Conservation (phyloP, 2,888 invertebrate species). For the Xestoiulus laeticollis region DNA sequence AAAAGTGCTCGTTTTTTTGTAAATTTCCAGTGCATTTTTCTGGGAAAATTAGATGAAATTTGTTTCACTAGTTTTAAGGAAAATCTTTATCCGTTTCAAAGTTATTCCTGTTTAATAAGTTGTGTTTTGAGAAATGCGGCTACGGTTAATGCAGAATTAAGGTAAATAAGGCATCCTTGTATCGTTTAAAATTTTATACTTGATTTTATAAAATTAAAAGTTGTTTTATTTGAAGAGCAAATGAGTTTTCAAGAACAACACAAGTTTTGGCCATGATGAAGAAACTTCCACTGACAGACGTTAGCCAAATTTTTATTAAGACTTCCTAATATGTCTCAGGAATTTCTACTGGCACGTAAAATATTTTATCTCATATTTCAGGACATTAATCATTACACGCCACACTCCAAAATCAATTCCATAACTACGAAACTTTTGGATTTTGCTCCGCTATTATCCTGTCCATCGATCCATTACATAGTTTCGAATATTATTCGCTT, state of each 20-base stretch:
- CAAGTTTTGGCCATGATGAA: constrained; percentile 11
- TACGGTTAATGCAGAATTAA: not conserved
- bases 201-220: not conserved
- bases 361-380: not conserved
- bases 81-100: constrained; percentile 39
- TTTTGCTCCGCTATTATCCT: not conserved
- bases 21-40: constrained; percentile 12
- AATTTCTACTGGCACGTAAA: not conserved
- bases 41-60: not conserved
- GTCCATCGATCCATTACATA: not conserved
- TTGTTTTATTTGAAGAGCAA: not conserved
- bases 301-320: not conserved
- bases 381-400: not conserved
- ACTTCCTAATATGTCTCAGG: too few relatives aligned
- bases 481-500: not conserved
- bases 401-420: not conserved
- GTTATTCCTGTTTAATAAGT: not conserved
- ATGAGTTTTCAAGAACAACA: not conserved
- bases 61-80: not conserved
- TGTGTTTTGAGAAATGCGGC: constrained; percentile 4
- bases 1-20: not conserved
- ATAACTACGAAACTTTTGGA: constrained; percentile 24
- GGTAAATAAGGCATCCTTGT: not conserved
- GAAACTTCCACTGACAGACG: not conserved
- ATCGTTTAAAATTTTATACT: not conserved